A percentile compares a stretch with the other conserved stretches of the same genome.
These are phyloP conservation scores for Diadumene lineata DNA, from an alignment of 92 coral and sea anemone genomes.

Conservation along the genomic window DNA sequence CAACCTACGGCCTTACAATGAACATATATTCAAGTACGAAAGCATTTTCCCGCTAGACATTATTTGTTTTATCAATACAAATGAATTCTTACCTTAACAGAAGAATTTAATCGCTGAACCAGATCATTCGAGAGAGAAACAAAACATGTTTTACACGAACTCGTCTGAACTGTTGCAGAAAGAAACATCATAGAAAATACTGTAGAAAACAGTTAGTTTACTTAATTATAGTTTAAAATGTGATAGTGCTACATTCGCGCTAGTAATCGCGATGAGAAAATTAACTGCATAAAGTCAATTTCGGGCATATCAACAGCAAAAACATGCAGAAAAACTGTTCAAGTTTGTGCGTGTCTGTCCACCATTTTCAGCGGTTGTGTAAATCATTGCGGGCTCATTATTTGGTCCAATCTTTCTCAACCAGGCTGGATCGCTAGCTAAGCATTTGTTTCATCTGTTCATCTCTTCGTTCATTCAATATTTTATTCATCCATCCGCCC, in stretches of 20 bases:
- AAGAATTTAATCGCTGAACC: neutral
- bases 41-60: no score
- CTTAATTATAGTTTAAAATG: no score
- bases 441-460: neutral
- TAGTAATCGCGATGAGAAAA: no score
- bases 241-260: no score
- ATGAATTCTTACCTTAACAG: slow-evolving; percentile 7
- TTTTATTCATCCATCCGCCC: neutral
- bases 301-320: neutral
- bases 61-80: no score
- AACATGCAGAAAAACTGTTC: neutral
- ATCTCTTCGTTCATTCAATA: neutral
- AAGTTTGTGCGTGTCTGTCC: slow-evolving; percentile 2
- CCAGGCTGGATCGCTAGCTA: neutral
- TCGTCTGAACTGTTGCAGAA: slow-evolving; percentile 8
- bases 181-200: neutral
- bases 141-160: slow-evolving; percentile 17
- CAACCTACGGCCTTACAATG: no score
- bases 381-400: slow-evolving; percentile 20
- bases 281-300: no score
- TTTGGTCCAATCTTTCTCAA: slow-evolving; percentile 1
- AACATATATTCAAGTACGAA: no score
- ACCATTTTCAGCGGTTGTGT: slow-evolving; percentile 40
- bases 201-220: slow-evolving; percentile 1
- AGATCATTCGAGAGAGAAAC: slow-evolving; percentile 12